phyloP scores from a whole-genome alignment of 1,140 invertebrate genomes.

The Drosophila lacteicornis region DNA sequence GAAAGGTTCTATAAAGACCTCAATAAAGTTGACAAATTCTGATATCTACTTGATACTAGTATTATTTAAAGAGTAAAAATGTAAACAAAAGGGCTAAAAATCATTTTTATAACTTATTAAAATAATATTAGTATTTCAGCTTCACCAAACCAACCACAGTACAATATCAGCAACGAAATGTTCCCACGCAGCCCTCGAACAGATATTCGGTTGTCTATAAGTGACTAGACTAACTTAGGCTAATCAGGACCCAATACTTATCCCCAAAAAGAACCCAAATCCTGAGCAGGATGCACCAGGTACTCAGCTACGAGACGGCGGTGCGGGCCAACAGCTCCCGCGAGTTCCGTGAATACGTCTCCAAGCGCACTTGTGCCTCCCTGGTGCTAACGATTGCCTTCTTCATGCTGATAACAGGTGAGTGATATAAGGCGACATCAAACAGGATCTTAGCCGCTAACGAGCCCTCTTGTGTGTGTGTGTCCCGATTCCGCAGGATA shows the following conservation, averaged over 20 bases:
- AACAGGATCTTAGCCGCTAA: conserved; percentile 42
- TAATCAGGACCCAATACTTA: conserved; percentile 4
- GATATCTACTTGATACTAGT: too few species aligned
- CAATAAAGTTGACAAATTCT: too few species aligned
- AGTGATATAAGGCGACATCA: conserved; percentile 20
- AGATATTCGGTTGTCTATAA: conserved; percentile 1
- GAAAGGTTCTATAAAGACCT: background rate
- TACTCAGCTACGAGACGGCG: conserved; percentile 84
- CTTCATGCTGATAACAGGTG: conserved; percentile 83
- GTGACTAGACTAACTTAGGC: conserved; percentile 11
- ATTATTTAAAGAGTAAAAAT: too few species aligned
- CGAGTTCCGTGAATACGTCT: conserved; percentile 79
- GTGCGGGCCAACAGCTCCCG: conserved; percentile 77
- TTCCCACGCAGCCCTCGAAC: background rate
- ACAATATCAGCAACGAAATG: conserved; percentile 22
- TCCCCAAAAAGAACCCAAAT: conserved; percentile 3
- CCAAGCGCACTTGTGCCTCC: conserved; percentile 81
- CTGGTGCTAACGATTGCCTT: conserved; percentile 81
- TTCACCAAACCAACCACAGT: background rate
- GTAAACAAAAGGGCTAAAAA: too few species aligned
- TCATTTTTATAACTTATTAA: too few species aligned
- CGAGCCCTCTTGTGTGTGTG: conserved; percentile 53
- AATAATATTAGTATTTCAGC: background rate
- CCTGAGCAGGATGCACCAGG: conserved; percentile 75
- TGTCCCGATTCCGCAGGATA: conserved; percentile 64